Conservation (phyloP, 1,140 invertebrate species). For the Procambarus virginalis region DNA sequence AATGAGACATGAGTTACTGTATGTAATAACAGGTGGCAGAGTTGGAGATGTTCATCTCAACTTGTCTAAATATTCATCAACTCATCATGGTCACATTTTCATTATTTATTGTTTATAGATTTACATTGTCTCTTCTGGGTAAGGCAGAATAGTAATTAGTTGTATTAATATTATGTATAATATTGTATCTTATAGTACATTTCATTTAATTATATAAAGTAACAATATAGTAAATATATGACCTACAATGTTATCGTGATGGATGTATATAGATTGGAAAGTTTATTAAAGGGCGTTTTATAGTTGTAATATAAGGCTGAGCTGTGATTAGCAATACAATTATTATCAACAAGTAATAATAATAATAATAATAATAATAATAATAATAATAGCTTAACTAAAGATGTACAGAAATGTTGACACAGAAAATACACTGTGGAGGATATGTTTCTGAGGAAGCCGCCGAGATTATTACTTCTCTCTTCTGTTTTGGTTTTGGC, state of each 20-base stretch:
- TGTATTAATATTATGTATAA: constrained; percentile 42
- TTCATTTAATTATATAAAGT: constrained; percentile 5
- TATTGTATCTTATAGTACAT: constrained; percentile 36
- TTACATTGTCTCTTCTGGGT: constrained; percentile 39
- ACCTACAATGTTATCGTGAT: constrained; percentile 29
- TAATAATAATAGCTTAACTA: constrained; percentile 37
- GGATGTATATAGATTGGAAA: constrained; percentile 58
- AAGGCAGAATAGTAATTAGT: constrained; percentile 36
- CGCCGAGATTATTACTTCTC: not conserved
- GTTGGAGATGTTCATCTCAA: constrained; percentile 12
- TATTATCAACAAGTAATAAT: constrained; percentile 15
- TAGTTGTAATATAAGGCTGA: constrained; percentile 66
- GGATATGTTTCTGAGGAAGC: not conserved
- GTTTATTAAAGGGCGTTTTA: constrained; percentile 56
- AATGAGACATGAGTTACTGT: constrained; percentile 8
- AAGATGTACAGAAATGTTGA: constrained; percentile 34
- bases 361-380: no score
- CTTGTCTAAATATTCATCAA: constrained; percentile 34
- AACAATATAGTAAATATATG: constrained; percentile 8
- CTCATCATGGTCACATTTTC: constrained; percentile 13
- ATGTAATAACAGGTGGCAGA: constrained; percentile 5
- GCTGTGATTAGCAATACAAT: constrained; percentile 63
- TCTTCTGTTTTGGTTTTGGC: not conserved
- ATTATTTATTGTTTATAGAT: not conserved
- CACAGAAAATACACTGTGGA: not conserved